Conservation (phyloP, 2,113 vertebrate genomes). For the Pampusana beccarii region DNA sequence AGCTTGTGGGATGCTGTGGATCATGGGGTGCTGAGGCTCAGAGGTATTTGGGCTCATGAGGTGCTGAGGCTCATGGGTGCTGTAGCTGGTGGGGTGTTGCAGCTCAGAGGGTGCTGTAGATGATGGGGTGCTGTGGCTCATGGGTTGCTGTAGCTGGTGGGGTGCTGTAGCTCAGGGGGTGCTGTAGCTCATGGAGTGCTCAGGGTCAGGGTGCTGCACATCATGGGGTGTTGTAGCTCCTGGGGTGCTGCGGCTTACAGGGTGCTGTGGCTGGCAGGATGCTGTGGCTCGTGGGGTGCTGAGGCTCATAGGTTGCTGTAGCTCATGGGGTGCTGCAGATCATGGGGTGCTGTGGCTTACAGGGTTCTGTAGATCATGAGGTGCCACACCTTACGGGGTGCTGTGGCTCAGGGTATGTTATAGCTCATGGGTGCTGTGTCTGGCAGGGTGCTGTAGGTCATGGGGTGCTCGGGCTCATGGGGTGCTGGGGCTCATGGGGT, state of each 20-base stretch:
- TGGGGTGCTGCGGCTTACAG: background rate
- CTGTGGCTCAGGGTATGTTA: rapidly evolving
- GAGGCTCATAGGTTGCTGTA: rapidly evolving
- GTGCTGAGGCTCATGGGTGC: rapidly evolving
- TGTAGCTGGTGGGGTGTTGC: background rate
- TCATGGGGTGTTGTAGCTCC: rapidly evolving
- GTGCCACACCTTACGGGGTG: rapidly evolving
- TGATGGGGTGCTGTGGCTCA: rapidly evolving
- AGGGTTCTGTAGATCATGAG: background rate
- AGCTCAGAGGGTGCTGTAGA: rapidly evolving
- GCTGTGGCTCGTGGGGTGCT: rapidly evolving
- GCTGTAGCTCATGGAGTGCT: rapidly evolving
- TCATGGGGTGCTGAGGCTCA: rapidly evolving
- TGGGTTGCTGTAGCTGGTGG: rapidly evolving
- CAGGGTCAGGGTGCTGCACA: rapidly evolving
- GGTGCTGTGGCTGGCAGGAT: background rate
- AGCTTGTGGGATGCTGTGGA: too few species aligned
- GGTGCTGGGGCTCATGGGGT: rapidly evolving
- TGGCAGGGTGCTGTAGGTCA: too few species aligned
- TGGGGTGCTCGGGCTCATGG: rapidly evolving
- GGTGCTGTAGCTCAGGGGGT: rapidly evolving
- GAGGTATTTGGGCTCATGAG: too few species aligned
- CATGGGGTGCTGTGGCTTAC: rapidly evolving
- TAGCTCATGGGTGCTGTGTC: too few species aligned
- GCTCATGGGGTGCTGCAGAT: rapidly evolving